These are phyloP conservation scores for Oscheius sp. DNA, from an alignment of 2,888 invertebrate species.

Conservation along the genomic window DNA sequence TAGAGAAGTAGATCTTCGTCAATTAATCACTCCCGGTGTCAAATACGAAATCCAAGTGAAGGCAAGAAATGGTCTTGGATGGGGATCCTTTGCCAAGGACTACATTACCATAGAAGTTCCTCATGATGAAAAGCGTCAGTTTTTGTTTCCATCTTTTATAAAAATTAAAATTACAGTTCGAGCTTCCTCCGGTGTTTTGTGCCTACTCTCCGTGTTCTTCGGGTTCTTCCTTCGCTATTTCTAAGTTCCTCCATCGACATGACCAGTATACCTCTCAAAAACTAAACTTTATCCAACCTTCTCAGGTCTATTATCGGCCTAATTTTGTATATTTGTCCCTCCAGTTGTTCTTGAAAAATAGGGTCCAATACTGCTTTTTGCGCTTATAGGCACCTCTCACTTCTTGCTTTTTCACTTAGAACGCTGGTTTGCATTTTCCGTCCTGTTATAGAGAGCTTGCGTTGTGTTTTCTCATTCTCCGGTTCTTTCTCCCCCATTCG, in stretches of 20 bases:
- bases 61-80: slow-evolving; percentile 50
- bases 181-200: slow-evolving; percentile 1
- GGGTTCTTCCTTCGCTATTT: slow-evolving; percentile 5
- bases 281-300: slow-evolving; percentile 5
- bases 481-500: slow-evolving; percentile 8
- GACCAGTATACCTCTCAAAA: slow-evolving; percentile 6
- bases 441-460: slow-evolving; percentile 17
- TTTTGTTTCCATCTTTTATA: neutral
- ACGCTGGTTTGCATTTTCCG: slow-evolving; percentile 15
- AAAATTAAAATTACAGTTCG: slow-evolving; percentile 10
- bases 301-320: slow-evolving; percentile 25
- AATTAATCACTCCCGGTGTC: slow-evolving; percentile 37
- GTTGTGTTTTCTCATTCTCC: slow-evolving; percentile 17
- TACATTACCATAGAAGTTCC: slow-evolving; percentile 30
- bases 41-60: slow-evolving; percentile 52
- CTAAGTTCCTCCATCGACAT: slow-evolving; percentile 19
- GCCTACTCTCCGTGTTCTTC: neutral
- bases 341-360: slow-evolving; percentile 22
- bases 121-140: slow-evolving; percentile 2
- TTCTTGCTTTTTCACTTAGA: slow-evolving; percentile 28
- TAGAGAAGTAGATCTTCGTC: slow-evolving; percentile 35
- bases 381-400: slow-evolving; percentile 26
- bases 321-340: neutral
- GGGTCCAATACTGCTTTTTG: slow-evolving; percentile 17
- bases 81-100: slow-evolving; percentile 50